Conservation (phyloP, 2,113 vertebrate genomes). For the Ibidorhyncha struthersii region DNA sequence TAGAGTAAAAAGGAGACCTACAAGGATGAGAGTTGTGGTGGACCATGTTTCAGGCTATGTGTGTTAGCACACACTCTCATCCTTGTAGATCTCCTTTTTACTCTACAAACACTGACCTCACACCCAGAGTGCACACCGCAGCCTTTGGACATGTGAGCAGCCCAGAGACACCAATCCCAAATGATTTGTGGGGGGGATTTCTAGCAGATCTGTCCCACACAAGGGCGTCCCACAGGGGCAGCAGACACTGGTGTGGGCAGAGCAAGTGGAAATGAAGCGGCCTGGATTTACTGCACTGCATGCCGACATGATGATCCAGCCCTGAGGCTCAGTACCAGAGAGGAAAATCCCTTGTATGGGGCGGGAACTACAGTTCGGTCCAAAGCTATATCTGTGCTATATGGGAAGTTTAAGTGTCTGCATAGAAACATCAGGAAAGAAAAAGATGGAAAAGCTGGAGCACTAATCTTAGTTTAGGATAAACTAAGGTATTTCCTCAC, state of each 20-base stretch:
- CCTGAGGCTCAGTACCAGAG: rapidly evolving
- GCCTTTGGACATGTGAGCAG: too few species aligned
- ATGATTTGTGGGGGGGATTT: background rate
- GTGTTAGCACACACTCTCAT: too few species aligned
- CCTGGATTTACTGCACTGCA: background rate
- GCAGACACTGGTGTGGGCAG: background rate
- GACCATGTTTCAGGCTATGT: too few species aligned
- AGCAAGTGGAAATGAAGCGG: background rate
- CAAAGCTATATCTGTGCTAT: background rate
- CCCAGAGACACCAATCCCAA: too few species aligned
- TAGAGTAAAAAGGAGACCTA: too few species aligned
- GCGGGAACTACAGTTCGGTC: background rate
- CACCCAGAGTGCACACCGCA: too few species aligned
- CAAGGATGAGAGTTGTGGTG: too few species aligned
- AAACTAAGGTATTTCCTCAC: background rate
- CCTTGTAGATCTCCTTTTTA: too few species aligned
- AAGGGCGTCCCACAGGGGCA: background rate
- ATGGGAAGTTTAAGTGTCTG: background rate
- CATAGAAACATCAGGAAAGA: background rate
- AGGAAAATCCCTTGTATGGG: background rate
- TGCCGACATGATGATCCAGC: background rate
- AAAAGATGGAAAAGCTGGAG: background rate
- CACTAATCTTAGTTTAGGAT: background rate
- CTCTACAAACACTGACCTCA: too few species aligned
- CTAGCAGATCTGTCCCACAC: background rate